A percentile compares a stretch with the other conserved stretches of the same genome.
phyloP scores from a whole-genome alignment of 2,113 vertebrate genomes.

The Thomomys bottae region DNA sequence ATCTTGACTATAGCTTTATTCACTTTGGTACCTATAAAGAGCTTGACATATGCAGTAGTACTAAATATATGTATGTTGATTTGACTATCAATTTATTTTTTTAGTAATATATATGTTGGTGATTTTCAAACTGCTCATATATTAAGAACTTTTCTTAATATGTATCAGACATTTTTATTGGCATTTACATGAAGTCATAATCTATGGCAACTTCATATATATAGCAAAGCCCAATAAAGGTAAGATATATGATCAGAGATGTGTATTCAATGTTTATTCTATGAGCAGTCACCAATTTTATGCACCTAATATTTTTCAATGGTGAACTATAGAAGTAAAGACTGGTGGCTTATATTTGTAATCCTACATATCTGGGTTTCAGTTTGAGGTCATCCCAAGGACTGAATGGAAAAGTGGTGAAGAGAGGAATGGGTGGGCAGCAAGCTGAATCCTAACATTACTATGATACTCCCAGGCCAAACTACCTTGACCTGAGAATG shows the following conservation, averaged over 20 bases:
- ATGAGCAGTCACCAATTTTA: neutral
- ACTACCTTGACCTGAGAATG: neutral
- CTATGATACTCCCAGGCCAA: neutral
- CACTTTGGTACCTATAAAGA: neutral
- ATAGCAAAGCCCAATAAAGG: neutral
- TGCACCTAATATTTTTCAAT: neutral
- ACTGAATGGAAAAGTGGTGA: neutral
- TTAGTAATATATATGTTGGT: conserved; percentile 2
- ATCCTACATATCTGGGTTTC: too few species aligned
- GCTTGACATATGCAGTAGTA: neutral
- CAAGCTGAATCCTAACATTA: neutral
- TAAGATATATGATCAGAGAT: neutral
- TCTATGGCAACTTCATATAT: neutral
- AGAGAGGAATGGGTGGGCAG: neutral
- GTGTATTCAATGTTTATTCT: neutral
- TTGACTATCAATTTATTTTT: neutral
- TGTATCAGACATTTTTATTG: too few species aligned
- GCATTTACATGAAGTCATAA: neutral
- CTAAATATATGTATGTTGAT: conserved; percentile 3
- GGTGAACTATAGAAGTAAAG: too few species aligned
- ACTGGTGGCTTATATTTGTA: too few species aligned
- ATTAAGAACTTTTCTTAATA: too few species aligned
- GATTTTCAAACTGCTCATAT: conserved; percentile 3
- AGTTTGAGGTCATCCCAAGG: neutral
- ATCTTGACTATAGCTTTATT: neutral